Evolutionary conservation across 2,113 vertebrate species (phyloP).

Genomic region (Myrmecophaga tridactyla): DNA sequence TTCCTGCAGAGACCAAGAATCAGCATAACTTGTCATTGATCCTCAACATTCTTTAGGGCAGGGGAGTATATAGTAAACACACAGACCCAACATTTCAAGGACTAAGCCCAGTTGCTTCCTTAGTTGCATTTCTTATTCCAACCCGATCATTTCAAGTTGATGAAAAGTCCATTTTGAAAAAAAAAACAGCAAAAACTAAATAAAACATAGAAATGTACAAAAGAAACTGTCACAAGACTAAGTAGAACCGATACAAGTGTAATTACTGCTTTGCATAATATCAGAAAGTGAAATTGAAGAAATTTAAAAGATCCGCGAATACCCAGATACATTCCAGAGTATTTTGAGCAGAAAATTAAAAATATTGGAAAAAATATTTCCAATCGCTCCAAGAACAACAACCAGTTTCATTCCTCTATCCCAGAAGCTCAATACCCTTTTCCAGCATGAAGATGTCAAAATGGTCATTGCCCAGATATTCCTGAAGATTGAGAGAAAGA

Average conservation of each 20-base stretch:
- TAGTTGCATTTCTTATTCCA: background rate
- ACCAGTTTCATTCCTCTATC: too few species aligned
- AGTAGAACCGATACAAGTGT: background rate
- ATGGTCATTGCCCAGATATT: too few species aligned
- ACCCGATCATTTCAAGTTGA: background rate
- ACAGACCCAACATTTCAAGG: background rate
- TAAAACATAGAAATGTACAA: background rate
- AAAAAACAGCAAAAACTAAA: too few species aligned
- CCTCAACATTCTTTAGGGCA: background rate
- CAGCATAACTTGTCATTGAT: background rate
- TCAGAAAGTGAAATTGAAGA: background rate
- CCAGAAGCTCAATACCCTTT: too few species aligned
- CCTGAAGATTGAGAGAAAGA: too few species aligned
- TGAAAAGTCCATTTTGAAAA: background rate
- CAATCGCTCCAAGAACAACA: too few species aligned
- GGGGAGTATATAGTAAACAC: background rate
- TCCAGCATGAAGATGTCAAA: too few species aligned
- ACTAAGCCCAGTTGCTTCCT: background rate
- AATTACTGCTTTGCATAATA: too few species aligned
- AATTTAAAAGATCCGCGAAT: background rate
- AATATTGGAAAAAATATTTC: too few species aligned
- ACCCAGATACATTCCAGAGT: too few species aligned
- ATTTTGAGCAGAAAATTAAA: too few species aligned
- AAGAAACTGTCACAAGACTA: background rate
- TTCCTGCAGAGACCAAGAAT: background rate